Percentiles rank a stretch among this genome's conserved stretches.
These are phyloP conservation scores for Acronicta leporina DNA, from an alignment of 2,888 invertebrate genomes.

Conservation along the genomic window DNA sequence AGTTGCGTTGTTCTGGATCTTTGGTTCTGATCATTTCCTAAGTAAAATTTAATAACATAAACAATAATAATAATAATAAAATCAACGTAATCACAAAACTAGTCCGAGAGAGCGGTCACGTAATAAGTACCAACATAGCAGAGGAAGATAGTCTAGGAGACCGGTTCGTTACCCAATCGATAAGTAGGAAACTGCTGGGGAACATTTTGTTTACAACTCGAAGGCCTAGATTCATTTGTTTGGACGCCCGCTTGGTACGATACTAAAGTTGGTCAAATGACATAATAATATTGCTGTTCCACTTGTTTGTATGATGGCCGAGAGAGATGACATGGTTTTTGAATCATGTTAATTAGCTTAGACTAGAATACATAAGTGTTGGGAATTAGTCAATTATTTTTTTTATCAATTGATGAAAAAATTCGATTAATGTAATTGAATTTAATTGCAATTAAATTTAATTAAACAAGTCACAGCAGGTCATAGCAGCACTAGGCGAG, in stretches of 20 bases:
- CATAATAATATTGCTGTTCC: slow-evolving; percentile 34
- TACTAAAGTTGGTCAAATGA: slow-evolving; percentile 15
- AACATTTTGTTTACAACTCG: slow-evolving; percentile 15
- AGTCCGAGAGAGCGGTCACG: slow-evolving; percentile 53
- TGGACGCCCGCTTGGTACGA: slow-evolving; percentile 5
- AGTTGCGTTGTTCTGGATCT: too few species aligned
- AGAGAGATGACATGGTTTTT: slow-evolving; percentile 47
- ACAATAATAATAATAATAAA: slow-evolving; percentile 40
- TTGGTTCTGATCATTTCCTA: too few species aligned
- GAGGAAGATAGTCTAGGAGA: slow-evolving; percentile 50
- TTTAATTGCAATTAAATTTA: too few species aligned
- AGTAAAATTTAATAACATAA: slow-evolving; percentile 2
- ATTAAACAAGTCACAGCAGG: too few species aligned
- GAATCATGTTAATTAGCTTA: neutral
- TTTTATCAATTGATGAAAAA: too few species aligned
- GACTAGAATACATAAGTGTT: too few species aligned
- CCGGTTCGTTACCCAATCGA: slow-evolving; percentile 55
- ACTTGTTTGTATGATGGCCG: slow-evolving; percentile 29
- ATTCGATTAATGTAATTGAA: too few species aligned
- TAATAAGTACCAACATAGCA: slow-evolving; percentile 41
- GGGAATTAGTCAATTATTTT: too few species aligned
- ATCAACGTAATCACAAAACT: slow-evolving; percentile 37
- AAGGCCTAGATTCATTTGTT: slow-evolving; percentile 31
- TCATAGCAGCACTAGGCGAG: too few species aligned
- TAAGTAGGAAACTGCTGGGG: slow-evolving; percentile 41